Evolutionary conservation across 2,113 vertebrate species (phyloP), one percentile per base, ranked within the genome.

Genomic region (Labeo catla): DNA sequence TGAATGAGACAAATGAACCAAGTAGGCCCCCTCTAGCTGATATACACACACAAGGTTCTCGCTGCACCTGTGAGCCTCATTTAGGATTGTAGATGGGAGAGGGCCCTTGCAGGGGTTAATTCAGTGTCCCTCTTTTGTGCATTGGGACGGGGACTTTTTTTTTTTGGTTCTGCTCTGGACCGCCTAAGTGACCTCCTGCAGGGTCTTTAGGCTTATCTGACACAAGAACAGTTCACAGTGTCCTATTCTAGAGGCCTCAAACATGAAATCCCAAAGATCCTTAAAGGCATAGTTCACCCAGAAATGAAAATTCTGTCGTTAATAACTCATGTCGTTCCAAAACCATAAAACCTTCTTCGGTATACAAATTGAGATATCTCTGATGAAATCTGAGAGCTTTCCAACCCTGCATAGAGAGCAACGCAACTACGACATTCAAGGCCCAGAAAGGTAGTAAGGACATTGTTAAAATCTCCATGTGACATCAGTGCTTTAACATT

Each of bases 1-100:
- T 93, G 90, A 94, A 94, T 93, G 91, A 92, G 88, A 74, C 88
- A 91, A 94, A 91, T 93, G 93, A 94, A 93, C 91, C 93, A 86
- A 93, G 81, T 73, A 92, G 84, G 50, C 89, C 91, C 89, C 59
- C 76, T 88, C 88, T 28, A 77, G 90, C 34, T 77, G 16, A 77
- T 76, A 88, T 90, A 91, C 61, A 59, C 81, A 90, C 87, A 88
- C 87, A 89, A 88, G 89, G 88, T 90, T 91, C 91, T 88, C 86
- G 82, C 86, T 93, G 93, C 94, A 94, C 93, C 93, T 94, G 92
- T 92, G 89, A 81, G 43, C 84, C 90, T 87, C 86, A 88, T 87
- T 85, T 86, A 84, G 52, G 59, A 65, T 83, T 76, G 47, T 84
- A 72, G 74, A 82, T 83, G 88, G 81, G 50, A 63, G 66, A 63